Evolutionary conservation across 2,113 vertebrate genomes (phyloP), one percentile per base, ranked within the genome.

Genomic region (Hydrochoerus hydrochaeris): DNA sequence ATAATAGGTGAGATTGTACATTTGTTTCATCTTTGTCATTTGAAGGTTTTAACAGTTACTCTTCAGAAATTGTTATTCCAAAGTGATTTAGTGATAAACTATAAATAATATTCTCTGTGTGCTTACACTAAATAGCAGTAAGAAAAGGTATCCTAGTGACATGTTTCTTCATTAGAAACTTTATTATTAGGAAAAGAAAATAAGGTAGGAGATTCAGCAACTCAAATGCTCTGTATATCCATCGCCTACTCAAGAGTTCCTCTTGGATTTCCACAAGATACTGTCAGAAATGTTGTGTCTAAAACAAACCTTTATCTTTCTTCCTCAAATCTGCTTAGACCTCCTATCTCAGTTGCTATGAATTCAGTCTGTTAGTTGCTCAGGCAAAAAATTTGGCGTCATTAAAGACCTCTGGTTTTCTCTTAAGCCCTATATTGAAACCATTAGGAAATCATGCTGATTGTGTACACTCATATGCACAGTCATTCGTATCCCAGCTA

Each of bases 21-120:
- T 98, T 98, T 93, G 92, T 98, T 98, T 98, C 96, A 96, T 95
- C 95, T 97, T 97, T 97, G 44, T 85, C 85, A 93, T 93, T 96
- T 81, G 86, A 94, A 97, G 87, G 95, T 84, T 98, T 81, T 44
- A 78, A 94, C 93, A 85, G 44, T 54, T 78, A 69, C n/a, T 73
- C 60, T 90, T 96, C 46, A 78, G 88, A 77, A 75, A 62, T 67
- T 82, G 20, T 7, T 38, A 58, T 88, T 77, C 30, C 80, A 92
- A 24, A 78, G 54, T 69, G n/a, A 92, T 71, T 92, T 88, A 60
- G 28, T 92, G 28, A 9, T 82, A 17, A 0, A 49, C 57, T 75
- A 49, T 94, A 30, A 97, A 87, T 96, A 95, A 90, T 84, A 32
- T 46, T 22, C 28, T 71, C 78, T 52, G 38, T 91, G 44, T 88